Evolutionary conservation across 2,888 invertebrate species (phyloP).

Genomic region (Athrips mouffetella): DNA sequence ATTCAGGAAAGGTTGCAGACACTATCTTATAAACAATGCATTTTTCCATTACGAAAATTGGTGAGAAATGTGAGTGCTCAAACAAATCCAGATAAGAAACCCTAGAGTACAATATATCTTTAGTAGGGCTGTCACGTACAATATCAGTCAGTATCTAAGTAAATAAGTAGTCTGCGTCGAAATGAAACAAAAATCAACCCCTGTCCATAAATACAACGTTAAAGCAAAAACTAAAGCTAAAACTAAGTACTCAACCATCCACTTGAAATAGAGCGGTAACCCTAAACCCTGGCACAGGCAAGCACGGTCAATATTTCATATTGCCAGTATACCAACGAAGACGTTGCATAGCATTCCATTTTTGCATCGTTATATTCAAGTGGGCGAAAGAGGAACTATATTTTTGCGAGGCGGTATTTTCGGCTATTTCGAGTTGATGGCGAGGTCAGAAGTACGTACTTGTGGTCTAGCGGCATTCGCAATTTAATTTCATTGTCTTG

Average conservation of each 20-base stretch:
- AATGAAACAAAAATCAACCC: no score
- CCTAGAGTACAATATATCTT: neutral
- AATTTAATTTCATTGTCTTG: neutral
- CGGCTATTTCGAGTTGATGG: slow-evolving; percentile 31
- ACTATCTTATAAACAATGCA: neutral
- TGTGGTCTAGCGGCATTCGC: neutral
- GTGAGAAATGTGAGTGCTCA: slow-evolving; percentile 1
- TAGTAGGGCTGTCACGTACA: neutral
- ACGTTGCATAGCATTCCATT: slow-evolving; percentile 49
- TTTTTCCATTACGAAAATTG: slow-evolving; percentile 4
- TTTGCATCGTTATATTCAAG: slow-evolving; percentile 65
- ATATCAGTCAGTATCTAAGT: no score
- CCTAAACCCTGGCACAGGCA: neutral
- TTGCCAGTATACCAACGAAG: slow-evolving; percentile 30
- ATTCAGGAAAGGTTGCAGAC: neutral
- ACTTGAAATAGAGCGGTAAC: neutral
- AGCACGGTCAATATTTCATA: slow-evolving; percentile 50
- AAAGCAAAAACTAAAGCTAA: no score
- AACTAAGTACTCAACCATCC: neutral
- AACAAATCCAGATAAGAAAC: neutral
- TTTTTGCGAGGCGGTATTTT: slow-evolving; percentile 34
- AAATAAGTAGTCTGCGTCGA: no score
- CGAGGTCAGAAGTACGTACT: neutral
- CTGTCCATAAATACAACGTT: no score
- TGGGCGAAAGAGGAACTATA: slow-evolving; percentile 35